phyloP scores from a whole-genome alignment of 1,140 invertebrate genomes.

The Sinonovacula constricta region DNA sequence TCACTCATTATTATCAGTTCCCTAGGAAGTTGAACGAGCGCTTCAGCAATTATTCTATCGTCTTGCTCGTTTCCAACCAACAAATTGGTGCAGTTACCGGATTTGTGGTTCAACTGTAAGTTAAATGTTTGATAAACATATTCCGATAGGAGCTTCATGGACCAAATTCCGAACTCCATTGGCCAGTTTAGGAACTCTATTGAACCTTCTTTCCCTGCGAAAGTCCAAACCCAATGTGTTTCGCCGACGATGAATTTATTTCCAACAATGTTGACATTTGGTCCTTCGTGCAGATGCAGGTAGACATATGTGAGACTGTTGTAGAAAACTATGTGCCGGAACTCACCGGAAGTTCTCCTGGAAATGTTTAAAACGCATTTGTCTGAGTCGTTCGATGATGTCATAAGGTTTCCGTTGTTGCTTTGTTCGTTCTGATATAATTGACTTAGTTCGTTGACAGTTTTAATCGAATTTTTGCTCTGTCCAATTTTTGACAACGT shows the following conservation, averaged over 20 bases:
- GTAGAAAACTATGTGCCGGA: constrained; percentile 13
- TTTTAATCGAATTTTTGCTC: too few species aligned
- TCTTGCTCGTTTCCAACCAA: constrained; percentile 5
- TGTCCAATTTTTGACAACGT: too few species aligned
- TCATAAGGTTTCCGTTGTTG: too few species aligned
- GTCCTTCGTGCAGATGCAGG: not conserved
- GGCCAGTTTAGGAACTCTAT: constrained; percentile 34
- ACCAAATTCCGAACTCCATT: constrained; percentile 47
- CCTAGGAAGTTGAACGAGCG: not conserved
- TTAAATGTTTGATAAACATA: constrained; percentile 3
- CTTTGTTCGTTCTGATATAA: too few species aligned
- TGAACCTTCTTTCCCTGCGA: constrained; percentile 19
- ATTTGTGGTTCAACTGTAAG: not conserved
- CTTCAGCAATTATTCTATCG: constrained; percentile 17
- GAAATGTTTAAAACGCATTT: too few species aligned
- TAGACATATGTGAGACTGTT: constrained; percentile 10
- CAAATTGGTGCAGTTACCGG: constrained; percentile 44
- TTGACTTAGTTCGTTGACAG: too few species aligned
- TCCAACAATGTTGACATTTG: not conserved
- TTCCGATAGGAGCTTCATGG: constrained; percentile 14
- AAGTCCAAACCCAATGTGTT: constrained; percentile 41
- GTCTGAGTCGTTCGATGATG: too few species aligned
- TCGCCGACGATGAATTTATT: constrained; percentile 9
- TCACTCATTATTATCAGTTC: constrained; percentile 7
- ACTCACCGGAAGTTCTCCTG: too few species aligned